Conservation (phyloP, 2,888 invertebrate genomes). For the Rugalucina vietnamica region DNA sequence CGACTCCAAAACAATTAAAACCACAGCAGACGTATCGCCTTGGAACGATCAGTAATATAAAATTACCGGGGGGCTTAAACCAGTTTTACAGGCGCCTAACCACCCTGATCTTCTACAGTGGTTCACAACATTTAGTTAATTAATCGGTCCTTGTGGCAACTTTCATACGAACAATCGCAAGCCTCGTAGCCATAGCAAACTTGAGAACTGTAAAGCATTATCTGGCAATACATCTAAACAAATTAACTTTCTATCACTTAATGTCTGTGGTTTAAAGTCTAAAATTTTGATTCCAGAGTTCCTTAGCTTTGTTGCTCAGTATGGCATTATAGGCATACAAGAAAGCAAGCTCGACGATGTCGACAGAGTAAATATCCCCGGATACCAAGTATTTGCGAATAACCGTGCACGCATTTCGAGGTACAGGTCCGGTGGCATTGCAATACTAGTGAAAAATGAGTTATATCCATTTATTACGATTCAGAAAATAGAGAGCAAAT, state of each 20-base stretch:
- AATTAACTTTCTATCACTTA: background rate
- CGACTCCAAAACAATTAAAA: no score
- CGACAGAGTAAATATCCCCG: background rate
- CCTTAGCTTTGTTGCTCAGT: background rate
- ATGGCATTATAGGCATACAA: background rate
- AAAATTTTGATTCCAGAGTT: background rate
- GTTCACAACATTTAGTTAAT: no score
- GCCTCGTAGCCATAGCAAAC: no score
- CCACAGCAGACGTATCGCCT: no score
- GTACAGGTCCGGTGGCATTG: background rate
- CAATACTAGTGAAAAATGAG: background rate
- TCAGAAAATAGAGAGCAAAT: background rate
- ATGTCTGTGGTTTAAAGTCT: background rate
- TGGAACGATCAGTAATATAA: no score
- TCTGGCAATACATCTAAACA: no score
- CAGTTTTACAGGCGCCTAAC: no score
- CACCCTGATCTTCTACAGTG: no score
- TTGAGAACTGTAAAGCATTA: no score
- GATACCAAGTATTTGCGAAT: background rate
- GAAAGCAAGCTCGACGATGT: background rate
- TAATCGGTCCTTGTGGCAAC: no score
- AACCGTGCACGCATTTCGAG: background rate
- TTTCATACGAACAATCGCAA: no score
- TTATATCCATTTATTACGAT: background rate
- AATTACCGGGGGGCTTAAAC: no score